These are phyloP conservation scores for Bostrychus sinensis DNA, from an alignment of 2,113 vertebrate genomes.

Conservation along the genomic window DNA sequence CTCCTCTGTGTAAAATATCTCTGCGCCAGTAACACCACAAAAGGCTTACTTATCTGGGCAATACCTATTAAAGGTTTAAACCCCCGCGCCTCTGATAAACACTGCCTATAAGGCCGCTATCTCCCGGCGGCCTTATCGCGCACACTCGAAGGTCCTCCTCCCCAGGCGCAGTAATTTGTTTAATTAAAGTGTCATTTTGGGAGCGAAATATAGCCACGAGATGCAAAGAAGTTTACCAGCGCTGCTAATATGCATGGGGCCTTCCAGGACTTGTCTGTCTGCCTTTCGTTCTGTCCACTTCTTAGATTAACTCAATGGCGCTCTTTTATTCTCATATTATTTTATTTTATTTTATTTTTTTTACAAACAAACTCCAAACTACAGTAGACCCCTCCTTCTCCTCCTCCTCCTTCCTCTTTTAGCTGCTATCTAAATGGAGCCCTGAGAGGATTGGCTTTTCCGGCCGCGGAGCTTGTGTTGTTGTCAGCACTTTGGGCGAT, in stretches of 20 bases:
- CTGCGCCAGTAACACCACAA: constrained; percentile 78
- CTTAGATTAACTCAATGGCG: constrained; percentile 72
- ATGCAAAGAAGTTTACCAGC: constrained; percentile 78
- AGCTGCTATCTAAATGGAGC: constrained; percentile 73
- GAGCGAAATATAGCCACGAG: constrained; percentile 74
- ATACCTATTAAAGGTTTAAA: constrained; percentile 88
- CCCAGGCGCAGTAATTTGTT: constrained; percentile 80
- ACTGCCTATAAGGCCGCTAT: constrained; percentile 81
- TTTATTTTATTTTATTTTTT: constrained; percentile 22
- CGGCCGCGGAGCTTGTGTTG: constrained; percentile 73
- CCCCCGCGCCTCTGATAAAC: constrained; percentile 79
- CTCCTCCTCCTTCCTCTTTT: constrained; percentile 17
- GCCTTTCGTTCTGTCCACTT: constrained; percentile 51
- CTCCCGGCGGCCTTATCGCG: constrained; percentile 78
- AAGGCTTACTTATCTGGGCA: constrained; percentile 85
- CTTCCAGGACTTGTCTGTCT: constrained; percentile 26
- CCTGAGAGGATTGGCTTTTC: constrained; percentile 80
- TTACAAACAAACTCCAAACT: constrained; percentile 72
- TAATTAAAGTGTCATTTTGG: constrained; percentile 87
- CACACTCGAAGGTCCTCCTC: constrained; percentile 79
- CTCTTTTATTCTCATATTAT: constrained; percentile 31
- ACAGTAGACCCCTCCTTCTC: constrained; percentile 49
- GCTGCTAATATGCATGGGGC: constrained; percentile 39
- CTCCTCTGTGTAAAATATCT: constrained; percentile 79
- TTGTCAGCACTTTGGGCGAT: constrained; percentile 83